Percentiles rank a stretch among this genome's conserved stretches.
Conservation (phyloP, 2,888 invertebrate genomes). For the Neoitamus cyanurus region DNA sequence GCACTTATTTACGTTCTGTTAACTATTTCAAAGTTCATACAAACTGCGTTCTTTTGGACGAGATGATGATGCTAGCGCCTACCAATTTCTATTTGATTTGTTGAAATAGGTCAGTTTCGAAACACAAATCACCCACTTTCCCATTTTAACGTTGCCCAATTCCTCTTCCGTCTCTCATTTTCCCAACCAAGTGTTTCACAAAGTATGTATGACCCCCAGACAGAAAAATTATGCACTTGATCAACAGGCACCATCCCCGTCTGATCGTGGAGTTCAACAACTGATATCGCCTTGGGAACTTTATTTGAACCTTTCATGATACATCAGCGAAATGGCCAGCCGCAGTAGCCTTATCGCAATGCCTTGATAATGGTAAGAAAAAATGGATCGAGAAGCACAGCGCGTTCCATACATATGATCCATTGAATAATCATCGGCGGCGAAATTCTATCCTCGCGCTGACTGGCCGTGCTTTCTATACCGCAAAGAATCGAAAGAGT, state of each 20-base stretch:
- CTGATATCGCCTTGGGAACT: slow-evolving; percentile 12
- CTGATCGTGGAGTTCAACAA: slow-evolving; percentile 2
- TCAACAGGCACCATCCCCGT: background rate
- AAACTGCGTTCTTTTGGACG: background rate
- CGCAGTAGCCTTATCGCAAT: background rate
- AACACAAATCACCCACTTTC: background rate
- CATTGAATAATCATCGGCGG: background rate
- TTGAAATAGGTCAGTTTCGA: background rate
- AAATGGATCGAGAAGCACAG: background rate
- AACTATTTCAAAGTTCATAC: background rate
- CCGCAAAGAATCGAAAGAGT: background rate
- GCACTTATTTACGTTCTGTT: background rate
- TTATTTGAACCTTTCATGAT: slow-evolving; percentile 2
- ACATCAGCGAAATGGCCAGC: background rate
- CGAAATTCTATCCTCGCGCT: background rate
- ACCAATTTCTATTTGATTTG: background rate
- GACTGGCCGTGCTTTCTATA: background rate
- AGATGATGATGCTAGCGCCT: background rate
- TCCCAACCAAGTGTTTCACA: background rate
- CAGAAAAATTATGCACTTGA: background rate
- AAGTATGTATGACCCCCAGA: background rate
- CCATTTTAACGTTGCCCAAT: background rate
- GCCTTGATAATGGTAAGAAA: background rate
- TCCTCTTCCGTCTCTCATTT: background rate
- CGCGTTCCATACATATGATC: background rate